Evolutionary conservation across 2,113 vertebrate genomes (phyloP).

Genomic region (Boleophthalmus pectinirostris): DNA sequence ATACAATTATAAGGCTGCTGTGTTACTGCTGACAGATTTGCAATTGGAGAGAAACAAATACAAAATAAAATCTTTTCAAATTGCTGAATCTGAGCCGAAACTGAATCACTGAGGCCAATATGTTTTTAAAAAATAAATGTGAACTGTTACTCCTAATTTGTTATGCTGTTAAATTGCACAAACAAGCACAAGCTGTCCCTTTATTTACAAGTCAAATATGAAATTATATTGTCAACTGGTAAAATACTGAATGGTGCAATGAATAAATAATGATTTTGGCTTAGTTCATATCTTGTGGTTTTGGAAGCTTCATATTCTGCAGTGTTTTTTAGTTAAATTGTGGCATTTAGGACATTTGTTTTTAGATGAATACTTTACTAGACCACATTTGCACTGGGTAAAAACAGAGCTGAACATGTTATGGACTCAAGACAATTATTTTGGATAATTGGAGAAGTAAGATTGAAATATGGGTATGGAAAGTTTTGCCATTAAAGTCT

Average conservation of each 20-base stretch:
- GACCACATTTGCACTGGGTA: too few species aligned
- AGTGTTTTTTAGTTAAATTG: too few species aligned
- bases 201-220: background rate
- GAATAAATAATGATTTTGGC: background rate
- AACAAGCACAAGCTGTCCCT: background rate
- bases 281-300: background rate
- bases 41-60: background rate
- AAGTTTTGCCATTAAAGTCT: too few species aligned
- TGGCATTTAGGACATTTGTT: too few species aligned
- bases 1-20: background rate
- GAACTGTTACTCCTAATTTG: background rate
- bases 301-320: background rate
- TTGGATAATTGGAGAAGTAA: too few species aligned
- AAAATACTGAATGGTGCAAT: background rate
- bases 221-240: background rate
- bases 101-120: background rate
- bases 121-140: background rate
- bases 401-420: too few species aligned
- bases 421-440: too few species aligned
- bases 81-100: background rate
- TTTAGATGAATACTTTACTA: too few species aligned
- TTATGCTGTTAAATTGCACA: background rate
- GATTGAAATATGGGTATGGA: too few species aligned
- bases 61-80: background rate
- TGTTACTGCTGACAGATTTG: too few species aligned